Percentiles rank a stretch among this genome's conserved stretches.
These are phyloP conservation scores for Rhea pennata DNA, from an alignment of 2,113 vertebrate species.

Conservation along the genomic window DNA sequence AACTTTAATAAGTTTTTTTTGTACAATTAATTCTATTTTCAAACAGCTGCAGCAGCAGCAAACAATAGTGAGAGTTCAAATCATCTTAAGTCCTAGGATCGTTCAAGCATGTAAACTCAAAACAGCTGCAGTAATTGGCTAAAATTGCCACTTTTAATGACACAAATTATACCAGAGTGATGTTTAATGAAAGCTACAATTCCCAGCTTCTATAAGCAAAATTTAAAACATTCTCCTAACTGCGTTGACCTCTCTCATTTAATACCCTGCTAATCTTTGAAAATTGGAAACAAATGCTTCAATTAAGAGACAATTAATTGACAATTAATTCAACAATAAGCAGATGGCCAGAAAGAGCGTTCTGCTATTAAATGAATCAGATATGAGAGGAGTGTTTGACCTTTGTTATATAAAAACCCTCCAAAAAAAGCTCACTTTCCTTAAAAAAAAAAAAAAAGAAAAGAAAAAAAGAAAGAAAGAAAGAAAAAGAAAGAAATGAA, in stretches of 20 bases:
- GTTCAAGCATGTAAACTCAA: slow-evolving; percentile 63
- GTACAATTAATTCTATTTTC: neutral
- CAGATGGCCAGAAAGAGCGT: slow-evolving; percentile 70
- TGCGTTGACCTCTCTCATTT: slow-evolving; percentile 66
- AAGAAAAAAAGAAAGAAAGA: neutral
- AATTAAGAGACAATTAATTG: slow-evolving; percentile 75
- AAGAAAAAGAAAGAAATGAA: neutral
- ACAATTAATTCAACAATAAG: slow-evolving; percentile 74
- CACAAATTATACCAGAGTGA: slow-evolving; percentile 69
- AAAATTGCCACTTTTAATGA: slow-evolving; percentile 75
- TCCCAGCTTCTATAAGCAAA: slow-evolving; percentile 62
- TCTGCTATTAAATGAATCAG: slow-evolving; percentile 65
- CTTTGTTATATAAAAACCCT: slow-evolving; percentile 7
- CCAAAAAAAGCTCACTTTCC: neutral
- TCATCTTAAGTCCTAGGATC: slow-evolving; percentile 28
- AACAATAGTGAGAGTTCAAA: neutral
- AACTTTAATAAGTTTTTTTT: neutral
- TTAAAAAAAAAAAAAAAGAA: neutral
- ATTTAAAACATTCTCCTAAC: slow-evolving; percentile 63
- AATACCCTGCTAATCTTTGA: slow-evolving; percentile 69
- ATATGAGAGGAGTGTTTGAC: slow-evolving; percentile 48
- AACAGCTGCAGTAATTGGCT: slow-evolving; percentile 71
- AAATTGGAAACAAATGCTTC: slow-evolving; percentile 67
- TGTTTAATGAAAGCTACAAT: slow-evolving; percentile 73
- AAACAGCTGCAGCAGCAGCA: neutral